Conservation (phyloP, 2,797 vertebrate species). For the Coendou prehensilis region DNA sequence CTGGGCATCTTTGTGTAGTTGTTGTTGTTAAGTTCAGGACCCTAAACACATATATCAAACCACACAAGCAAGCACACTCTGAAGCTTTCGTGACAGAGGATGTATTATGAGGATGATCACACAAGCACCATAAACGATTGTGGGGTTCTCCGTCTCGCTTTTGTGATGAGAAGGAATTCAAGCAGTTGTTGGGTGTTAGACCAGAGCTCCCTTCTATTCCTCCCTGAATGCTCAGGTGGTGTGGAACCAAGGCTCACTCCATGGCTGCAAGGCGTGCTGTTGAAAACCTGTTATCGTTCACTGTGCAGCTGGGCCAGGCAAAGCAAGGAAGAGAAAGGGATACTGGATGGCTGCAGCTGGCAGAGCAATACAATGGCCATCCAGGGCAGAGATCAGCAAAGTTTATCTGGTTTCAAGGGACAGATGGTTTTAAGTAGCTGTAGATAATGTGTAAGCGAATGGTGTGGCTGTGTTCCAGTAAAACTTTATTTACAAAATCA, state of each 20-base stretch:
- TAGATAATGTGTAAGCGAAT: neutral
- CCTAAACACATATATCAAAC: neutral
- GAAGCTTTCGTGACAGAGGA: neutral
- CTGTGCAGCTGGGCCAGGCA: neutral
- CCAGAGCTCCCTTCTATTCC: neutral
- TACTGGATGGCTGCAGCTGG: too few species aligned
- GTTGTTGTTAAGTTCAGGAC: neutral
- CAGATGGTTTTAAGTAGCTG: neutral
- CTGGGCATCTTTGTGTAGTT: neutral
- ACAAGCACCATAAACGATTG: neutral
- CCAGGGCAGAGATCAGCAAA: neutral
- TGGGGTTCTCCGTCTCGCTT: constrained; percentile 9
- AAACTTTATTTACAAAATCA: constrained; percentile 31
- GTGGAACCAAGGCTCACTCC: neutral
- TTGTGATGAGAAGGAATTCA: constrained; percentile 56
- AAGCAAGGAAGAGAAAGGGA: neutral
- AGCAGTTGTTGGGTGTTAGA: neutral
- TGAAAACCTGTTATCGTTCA: neutral
- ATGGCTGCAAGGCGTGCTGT: neutral
- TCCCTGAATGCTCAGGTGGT: neutral
- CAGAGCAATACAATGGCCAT: neutral
- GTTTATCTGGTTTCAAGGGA: constrained; percentile 21
- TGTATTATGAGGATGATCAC: neutral
- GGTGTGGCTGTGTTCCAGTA: neutral
- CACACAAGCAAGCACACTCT: neutral